Evolutionary conservation across 2,113 vertebrate genomes (phyloP), one percentile per base, ranked within the genome.

Genomic region (Poecile atricapillus): DNA sequence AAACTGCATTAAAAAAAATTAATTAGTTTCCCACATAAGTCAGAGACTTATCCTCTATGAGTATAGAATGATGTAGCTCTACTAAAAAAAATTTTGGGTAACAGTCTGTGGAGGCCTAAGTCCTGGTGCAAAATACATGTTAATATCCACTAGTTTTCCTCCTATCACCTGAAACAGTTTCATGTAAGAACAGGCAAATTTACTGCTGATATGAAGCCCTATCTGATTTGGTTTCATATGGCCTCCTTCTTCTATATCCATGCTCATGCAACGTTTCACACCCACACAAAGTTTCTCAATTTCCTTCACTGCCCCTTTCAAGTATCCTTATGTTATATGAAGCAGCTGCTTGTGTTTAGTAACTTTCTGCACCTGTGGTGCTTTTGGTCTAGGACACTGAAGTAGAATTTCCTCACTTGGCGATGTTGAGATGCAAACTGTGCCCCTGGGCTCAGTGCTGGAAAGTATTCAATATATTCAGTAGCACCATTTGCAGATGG

Each of bases 281-380:
- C 79, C 68, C 71, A 83, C 68, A 41, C 12, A 28, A 2, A 6
- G 31, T 70, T 93, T 95, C 68, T 86, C 70, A 79, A 87, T 95
- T 96, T 93, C 86, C 95, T 80, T 68, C 14, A 13, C 37, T 93
- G 31, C 15, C 27, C 49, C 39, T 87, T 94, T 92, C 77, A 91
- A 79, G 43, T 69, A n/a, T 62, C 28, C n/a, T 59, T 79, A 18
- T 44, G 21, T 73, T 84, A 53, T 75, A 58, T 70, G 62, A 85
- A 96, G 74, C 90, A 93, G 35, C 77, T 93, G 86, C 64, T 87
- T 46, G 19, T 50, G 41, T 71, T 93, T 56, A 87, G 60, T 60
- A 87, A 89, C 41, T 91, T 93, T 82, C 62, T 89, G 70, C 83
- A 85, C 63, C 70, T 93, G 77, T 93, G 75, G n/a, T 89, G 25